phyloP scores from a whole-genome alignment of 2,888 invertebrate species.

The Venusia cambrica region DNA sequence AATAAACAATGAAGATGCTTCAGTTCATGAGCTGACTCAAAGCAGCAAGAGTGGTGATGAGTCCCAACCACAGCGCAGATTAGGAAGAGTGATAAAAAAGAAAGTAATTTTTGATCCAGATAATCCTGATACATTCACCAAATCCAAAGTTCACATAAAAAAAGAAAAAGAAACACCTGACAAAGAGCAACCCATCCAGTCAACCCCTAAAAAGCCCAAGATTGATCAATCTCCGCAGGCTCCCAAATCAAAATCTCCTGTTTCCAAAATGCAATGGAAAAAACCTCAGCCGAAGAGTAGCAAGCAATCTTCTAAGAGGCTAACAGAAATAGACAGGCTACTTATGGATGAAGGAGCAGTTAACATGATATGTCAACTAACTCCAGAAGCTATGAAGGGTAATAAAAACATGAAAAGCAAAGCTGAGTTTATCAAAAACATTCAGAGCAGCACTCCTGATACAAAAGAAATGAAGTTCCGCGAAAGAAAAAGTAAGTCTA shows the following conservation, averaged over 20 bases:
- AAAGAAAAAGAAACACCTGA: conserved; percentile 40
- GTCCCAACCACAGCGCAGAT: conserved; percentile 56
- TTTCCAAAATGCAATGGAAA: conserved; percentile 67
- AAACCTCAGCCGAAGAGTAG: conserved; percentile 66
- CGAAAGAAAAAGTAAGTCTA: conserved; percentile 71
- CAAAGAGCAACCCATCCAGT: conserved; percentile 50
- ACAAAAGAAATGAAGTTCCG: conserved; percentile 73
- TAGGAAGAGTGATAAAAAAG: conserved; percentile 83
- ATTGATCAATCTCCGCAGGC: conserved; percentile 41
- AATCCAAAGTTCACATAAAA: conserved; percentile 45
- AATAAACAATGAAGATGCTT: conserved; percentile 38
- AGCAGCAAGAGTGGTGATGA: conserved; percentile 54
- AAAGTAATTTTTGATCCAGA: conserved; percentile 89
- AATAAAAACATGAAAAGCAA: conserved; percentile 75
- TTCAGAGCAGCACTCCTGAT: conserved; percentile 74
- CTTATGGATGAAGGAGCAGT: conserved; percentile 93
- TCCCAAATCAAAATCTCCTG: conserved; percentile 60
- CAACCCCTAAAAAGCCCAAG: conserved; percentile 53
- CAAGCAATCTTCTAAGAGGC: conserved; percentile 75
- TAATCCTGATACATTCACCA: conserved; percentile 77
- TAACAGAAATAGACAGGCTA: conserved; percentile 87
- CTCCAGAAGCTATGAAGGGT: conserved; percentile 77
- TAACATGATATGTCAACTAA: conserved; percentile 91
- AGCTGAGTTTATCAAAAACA: conserved; percentile 83
- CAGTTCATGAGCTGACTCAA: conserved; percentile 42